A percentile compares a stretch with the other conserved stretches of the same genome.
Evolutionary conservation across 2,113 vertebrate species (phyloP).

Genomic region (Anseranas semipalmata): DNA sequence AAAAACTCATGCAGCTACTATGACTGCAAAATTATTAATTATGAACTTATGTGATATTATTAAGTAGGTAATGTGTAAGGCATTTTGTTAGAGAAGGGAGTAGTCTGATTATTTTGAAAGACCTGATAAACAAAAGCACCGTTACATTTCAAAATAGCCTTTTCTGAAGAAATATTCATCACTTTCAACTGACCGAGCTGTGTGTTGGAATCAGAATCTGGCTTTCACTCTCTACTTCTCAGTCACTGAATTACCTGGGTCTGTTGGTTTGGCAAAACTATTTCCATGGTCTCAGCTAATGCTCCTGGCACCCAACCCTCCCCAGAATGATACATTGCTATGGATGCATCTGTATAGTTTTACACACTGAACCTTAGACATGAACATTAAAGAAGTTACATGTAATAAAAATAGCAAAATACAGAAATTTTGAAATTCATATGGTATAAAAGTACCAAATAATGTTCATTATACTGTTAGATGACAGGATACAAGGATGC

Average conservation of each 20-base stretch:
- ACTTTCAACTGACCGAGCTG: neutral
- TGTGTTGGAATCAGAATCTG: neutral
- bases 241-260: neutral
- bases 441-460: neutral
- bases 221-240: neutral
- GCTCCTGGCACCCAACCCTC: accelerated
- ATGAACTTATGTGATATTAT: neutral
- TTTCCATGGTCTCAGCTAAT: neutral
- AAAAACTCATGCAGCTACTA: neutral
- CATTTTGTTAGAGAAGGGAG: neutral
- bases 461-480: neutral
- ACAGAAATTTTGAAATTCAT: neutral
- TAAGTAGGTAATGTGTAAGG: neutral
- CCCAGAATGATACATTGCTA: neutral
- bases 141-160: neutral
- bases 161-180: neutral
- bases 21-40: neutral
- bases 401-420: neutral
- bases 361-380: neutral
- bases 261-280: neutral
- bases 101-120: neutral
- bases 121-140: neutral
- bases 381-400: neutral
- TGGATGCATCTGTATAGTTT: neutral
- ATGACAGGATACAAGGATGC: neutral